Base-by-base conservation (phyloP, 1,140 invertebrate genomes). In the Gryllus bimaculatus region DNA sequence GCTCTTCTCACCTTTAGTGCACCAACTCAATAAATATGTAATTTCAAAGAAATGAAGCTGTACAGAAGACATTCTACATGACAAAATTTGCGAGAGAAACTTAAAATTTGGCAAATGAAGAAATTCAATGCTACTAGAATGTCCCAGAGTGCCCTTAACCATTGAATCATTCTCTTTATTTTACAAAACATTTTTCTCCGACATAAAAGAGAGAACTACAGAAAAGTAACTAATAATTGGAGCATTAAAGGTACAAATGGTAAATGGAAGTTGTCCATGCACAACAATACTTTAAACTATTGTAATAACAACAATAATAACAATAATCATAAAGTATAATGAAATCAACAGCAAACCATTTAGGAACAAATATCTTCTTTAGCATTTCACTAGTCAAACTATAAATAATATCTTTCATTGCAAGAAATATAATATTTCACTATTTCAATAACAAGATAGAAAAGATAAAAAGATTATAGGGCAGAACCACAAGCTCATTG, bases 1-100 rank as follows among this genome's bases (percentile, higher is more conserved):
- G 76, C 76, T 77, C 39, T 48, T 77, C 76, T 18, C 48, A n/a
- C 18, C 76, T 77, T 77, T 48, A n/a, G 48, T 77, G 47, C 75
- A 75, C 54, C 54, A 66, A 66, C 54, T 66, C 10, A 39, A 39
- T 39, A 39, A 39, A 66, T 7, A 13, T 66, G 54, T 10, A 13
- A 1, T 10, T 66, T 66, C 54, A 66, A 66, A 18, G 10, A 66
- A 66, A 13, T 13, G 54, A 39, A 39, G 26, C 26, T 3, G 18
- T 66, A 66, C 54, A 66, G 18, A 66, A 66, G 18, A 66, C 54
- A 66, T 66, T 18, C 10, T 66, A 13, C 54, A 66, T 66, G 18
- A 66, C 54, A 66, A 13, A 66, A 66, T 10, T 18, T 66, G 54
- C 54, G 26, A 39, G 26, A 39, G 26, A 39, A 39, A 39, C 26